phyloP scores from a whole-genome alignment of 23 tunicate genomes.

The Halocynthia roretzi region DNA sequence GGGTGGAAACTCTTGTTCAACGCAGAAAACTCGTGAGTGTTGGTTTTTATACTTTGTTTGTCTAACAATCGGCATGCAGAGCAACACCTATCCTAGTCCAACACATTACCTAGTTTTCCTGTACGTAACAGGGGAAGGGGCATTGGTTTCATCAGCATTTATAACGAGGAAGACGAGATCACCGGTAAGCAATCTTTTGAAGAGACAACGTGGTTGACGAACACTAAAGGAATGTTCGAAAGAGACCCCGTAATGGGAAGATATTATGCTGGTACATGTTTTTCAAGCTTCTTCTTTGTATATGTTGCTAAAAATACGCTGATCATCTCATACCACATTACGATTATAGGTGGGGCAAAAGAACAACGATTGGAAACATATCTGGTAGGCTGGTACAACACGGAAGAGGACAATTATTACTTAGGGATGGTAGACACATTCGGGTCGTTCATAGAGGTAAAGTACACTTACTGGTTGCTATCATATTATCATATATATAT shows the following conservation, averaged over 20 bases:
- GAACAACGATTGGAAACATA: conserved; percentile 27
- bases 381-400: conserved; percentile 62
- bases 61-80: too few relatives aligned
- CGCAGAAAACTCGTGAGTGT: conserved; percentile 46
- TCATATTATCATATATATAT: not conserved
- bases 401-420: conserved; percentile 13
- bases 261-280: conserved; percentile 30
- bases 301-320: not conserved
- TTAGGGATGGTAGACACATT: conserved; percentile 49
- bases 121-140: conserved; percentile 60
- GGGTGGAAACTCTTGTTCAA: conserved; percentile 69
- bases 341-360: not conserved
- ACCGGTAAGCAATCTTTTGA: conserved; percentile 46
- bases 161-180: conserved; percentile 45
- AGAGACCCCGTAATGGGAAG: conserved; percentile 81
- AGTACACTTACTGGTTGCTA: not conserved
- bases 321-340: not conserved
- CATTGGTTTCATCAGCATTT: conserved; percentile 60
- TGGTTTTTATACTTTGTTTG: not conserved
- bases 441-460: conserved; percentile 43
- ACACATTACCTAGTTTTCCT: not conserved
- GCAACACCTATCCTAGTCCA: too few relatives aligned
- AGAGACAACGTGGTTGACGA: conserved; percentile 44
- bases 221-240: conserved; percentile 39
- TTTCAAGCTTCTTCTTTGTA: not conserved